These are phyloP conservation scores for Ooceraea biroi DNA, from an alignment of 1,140 invertebrate genomes.

Conservation along the genomic window DNA sequence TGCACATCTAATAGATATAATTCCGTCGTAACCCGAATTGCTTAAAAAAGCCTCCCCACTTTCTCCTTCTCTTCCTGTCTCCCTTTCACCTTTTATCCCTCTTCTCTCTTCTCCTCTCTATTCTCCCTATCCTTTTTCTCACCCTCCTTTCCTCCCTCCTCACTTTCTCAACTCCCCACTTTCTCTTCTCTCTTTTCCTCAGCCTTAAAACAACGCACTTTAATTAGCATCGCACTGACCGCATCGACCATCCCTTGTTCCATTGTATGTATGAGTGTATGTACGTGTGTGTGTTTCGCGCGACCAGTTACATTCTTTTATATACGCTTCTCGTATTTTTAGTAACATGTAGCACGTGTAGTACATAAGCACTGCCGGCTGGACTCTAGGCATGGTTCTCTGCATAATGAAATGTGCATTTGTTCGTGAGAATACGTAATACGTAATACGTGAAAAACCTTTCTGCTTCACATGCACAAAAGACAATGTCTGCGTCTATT, in stretches of 20 bases:
- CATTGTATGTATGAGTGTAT: too few relatives aligned
- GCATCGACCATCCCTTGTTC: conserved; percentile 17
- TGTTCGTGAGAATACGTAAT: conserved; percentile 31
- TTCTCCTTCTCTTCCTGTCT: too few relatives aligned
- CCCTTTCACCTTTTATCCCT: too few relatives aligned
- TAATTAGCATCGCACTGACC: conserved; percentile 45
- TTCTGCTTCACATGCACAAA: conserved; percentile 17
- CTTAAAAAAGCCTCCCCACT: too few relatives aligned
- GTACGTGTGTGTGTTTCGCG: too few relatives aligned
- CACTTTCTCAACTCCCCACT: neutral
- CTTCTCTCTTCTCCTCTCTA: too few relatives aligned
- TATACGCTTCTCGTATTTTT: conserved; percentile 52
- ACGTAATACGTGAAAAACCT: conserved; percentile 25
- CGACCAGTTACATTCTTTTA: conserved; percentile 43
- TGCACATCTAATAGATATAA: too few relatives aligned
- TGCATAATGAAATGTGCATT: conserved; percentile 50
- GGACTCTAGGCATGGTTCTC: conserved; percentile 19
- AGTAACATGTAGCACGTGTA: conserved; percentile 35
- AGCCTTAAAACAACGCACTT: conserved; percentile 48
- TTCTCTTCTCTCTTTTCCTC: neutral
- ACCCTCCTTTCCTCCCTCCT: neutral
- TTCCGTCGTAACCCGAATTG: too few relatives aligned
- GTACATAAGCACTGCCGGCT: conserved; percentile 24
- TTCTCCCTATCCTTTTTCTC: too few relatives aligned
- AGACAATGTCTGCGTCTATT: neutral